These are phyloP conservation scores for Taenioides sp. DNA, from an alignment of 2,797 vertebrate species.

Conservation along the genomic window DNA sequence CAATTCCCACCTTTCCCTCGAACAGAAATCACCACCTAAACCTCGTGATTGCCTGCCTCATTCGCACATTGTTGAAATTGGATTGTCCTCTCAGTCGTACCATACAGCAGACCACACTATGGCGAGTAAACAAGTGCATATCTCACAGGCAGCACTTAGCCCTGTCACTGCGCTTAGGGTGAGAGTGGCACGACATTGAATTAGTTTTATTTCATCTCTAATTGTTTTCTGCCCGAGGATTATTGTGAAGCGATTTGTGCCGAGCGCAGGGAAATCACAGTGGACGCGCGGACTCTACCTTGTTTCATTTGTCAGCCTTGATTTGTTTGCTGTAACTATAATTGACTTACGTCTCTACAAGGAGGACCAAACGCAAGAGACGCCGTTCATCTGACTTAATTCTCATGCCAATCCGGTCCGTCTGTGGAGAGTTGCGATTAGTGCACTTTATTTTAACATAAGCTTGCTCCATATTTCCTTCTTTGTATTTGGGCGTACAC, in stretches of 20 bases:
- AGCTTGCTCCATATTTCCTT: neutral
- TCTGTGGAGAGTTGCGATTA: conserved; percentile 1
- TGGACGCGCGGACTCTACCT: conserved; percentile 48
- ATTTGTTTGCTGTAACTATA: conserved; percentile 69
- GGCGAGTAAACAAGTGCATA: conserved; percentile 45
- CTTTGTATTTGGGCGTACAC: neutral
- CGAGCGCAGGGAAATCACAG: conserved; percentile 36
- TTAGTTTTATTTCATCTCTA: conserved; percentile 65
- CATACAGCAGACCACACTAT: neutral
- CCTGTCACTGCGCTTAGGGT: conserved; percentile 49
- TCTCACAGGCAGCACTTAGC: conserved; percentile 59
- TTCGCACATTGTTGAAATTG: conserved; percentile 47
- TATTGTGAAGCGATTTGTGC: conserved; percentile 67
- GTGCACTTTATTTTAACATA: conserved; percentile 1
- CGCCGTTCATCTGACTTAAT: conserved; percentile 19
- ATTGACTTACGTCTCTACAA: conserved; percentile 62
- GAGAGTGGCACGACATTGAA: conserved; percentile 54
- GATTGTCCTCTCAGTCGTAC: conserved; percentile 11
- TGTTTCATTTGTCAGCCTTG: conserved; percentile 71
- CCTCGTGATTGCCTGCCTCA: conserved; percentile 17
- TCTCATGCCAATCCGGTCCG: conserved; percentile 3
- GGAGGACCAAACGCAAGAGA: conserved; percentile 42
- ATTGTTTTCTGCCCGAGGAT: conserved; percentile 70
- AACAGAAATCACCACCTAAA: neutral
- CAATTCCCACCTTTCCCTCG: too few species aligned